phyloP scores from a whole-genome alignment of 2,888 invertebrate species.

The Podabrus alpinus region DNA sequence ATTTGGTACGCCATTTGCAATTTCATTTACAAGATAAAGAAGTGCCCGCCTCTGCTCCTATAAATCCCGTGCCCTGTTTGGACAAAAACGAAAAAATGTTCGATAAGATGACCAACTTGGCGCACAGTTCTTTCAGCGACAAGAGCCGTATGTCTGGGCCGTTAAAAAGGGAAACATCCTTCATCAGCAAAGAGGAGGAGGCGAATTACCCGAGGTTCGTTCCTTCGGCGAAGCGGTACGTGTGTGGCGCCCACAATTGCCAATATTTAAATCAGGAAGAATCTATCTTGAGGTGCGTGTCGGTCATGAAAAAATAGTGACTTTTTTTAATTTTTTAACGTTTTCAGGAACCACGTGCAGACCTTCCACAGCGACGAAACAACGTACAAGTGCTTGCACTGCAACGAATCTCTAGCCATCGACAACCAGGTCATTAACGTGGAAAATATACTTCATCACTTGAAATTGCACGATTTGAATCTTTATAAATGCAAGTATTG shows the following conservation, averaged over 20 bases:
- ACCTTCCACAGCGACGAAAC: constrained; percentile 68
- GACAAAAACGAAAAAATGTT: constrained; percentile 80
- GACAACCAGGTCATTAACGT: constrained; percentile 57
- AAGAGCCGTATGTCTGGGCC: constrained; percentile 51
- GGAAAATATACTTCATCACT: constrained; percentile 70
- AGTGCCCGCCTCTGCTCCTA: constrained; percentile 70
- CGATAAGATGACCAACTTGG: constrained; percentile 83
- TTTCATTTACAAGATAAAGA: constrained; percentile 65
- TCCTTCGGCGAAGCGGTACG: constrained; percentile 52
- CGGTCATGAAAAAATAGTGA: background rate
- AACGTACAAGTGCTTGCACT: constrained; percentile 68
- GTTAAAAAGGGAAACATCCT: constrained; percentile 24
- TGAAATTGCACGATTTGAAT: constrained; percentile 74
- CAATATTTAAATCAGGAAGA: constrained; percentile 74
- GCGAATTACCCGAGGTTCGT: constrained; percentile 29
- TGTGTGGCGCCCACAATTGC: constrained; percentile 74
- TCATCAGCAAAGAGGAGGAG: constrained; percentile 19
- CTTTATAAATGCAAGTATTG: constrained; percentile 77
- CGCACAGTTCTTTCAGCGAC: constrained; percentile 64
- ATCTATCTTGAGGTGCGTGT: constrained; percentile 59
- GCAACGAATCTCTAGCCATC: constrained; percentile 62
- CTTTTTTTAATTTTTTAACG: background rate
- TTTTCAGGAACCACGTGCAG: constrained; percentile 66
- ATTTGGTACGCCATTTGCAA: constrained; percentile 72
- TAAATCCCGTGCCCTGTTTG: constrained; percentile 82